Evolutionary conservation across 2,113 vertebrate genomes (phyloP), one percentile per base, ranked within the genome.

Genomic region (Pollachius pollachius): DNA sequence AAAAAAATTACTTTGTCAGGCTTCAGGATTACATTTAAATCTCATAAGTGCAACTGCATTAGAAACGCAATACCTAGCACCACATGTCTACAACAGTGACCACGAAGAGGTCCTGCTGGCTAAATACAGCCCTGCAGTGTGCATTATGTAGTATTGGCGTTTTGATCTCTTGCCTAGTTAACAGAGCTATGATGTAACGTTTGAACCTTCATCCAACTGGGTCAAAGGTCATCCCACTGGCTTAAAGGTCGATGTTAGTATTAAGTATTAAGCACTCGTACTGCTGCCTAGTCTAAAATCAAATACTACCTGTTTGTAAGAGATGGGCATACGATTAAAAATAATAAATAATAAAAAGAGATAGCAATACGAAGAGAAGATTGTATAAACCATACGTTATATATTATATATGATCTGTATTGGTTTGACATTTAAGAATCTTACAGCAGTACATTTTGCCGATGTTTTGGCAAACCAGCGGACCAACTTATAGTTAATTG

Each of bases 141-240:
- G 92, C 89, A 48, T 48, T 48, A 48, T 48, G 87, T 86, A 86
- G 93, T 90, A 92, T 94, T 92, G 94, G 92, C 90, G 92, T 93
- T 92, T 91, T 93, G 92, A 94, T 92, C 90, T 88, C 84, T 88
- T 83, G 91, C 87, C 91, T 65, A 81, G 79, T 84, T 75, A 67
- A 82, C 80, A 81, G 75, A 86, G 83, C 64, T 77, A 74, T 77
- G 76, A 78, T 52, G 58, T 69, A 69, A 61, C 68, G 78, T 76
- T 73, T 80, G 76, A 74, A 81, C 80, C 77, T 85, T 81, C 76
- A 82, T 78, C 76, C 83, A 70, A 64, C 67, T 61, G 74, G 64
- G 68, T 74, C 81, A 67, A n/a, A 12, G 41, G 41, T 48, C 41
- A 48, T 9, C 16, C 54, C 54, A 57, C 54, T 57, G 16, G 54